Evolutionary conservation across 2,888 invertebrate genomes (phyloP), one percentile per base, ranked within the genome.

Genomic region (Alitta virens): DNA sequence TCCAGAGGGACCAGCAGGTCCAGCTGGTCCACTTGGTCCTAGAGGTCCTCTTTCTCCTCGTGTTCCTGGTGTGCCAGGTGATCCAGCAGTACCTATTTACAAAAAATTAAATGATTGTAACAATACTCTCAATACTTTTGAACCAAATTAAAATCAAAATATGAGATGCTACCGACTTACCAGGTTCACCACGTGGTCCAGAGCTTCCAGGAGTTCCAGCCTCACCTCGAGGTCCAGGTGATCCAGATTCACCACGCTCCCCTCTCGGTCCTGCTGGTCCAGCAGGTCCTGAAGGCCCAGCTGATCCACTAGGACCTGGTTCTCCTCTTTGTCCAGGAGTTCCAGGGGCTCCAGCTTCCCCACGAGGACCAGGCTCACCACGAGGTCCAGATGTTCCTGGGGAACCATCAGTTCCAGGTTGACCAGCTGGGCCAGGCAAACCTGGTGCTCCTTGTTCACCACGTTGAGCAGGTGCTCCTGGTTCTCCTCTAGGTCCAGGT

Each of bases 261-360:
- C 65, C 64, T 58, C 21, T 7, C 40, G 50, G 53, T 18, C 63
- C 61, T 25, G 5, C 33, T 27, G 26, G 50, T 49, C 69, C 68
- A 43, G 52, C 18, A 7, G 59, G 18, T n/a, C 69, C 69, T 38
- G 61, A 92, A 24, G 88, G 88, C n/a, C 86, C 81, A 14, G 92
- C 92, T 56, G 79, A 78, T 68, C 89, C 88, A 64, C 92, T 43
- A 14, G 64, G 56, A 23, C 70, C 70, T 16, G 53, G 53, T 33
- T 89, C 61, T 90, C 91, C 68, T 49, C 49, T 1, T 42, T 23
- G 25, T 42, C 46, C 43, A 5, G 21, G 21, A 38, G 16, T 1
- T 18, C 21, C 25, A 56, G 46, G 7, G 7, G 46, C 3, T 24
- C 63, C 66, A 24, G 21, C 23, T 46, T 46, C 24, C 27, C 65